These are phyloP conservation scores for Leucophenga maculata DNA, from an alignment of 2,888 invertebrate genomes.

Conservation along the genomic window DNA sequence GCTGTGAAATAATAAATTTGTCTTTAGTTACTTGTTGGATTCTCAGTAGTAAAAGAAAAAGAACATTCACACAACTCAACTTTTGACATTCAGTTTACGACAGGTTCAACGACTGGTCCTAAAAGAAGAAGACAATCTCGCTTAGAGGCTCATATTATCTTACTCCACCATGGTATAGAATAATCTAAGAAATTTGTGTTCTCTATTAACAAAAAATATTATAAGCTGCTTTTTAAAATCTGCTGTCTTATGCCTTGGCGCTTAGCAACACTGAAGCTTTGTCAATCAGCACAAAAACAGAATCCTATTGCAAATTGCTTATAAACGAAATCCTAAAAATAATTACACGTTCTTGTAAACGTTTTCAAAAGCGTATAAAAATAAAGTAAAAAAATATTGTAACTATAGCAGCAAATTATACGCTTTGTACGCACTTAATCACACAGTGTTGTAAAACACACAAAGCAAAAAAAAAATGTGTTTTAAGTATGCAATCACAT, in stretches of 20 bases:
- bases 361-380: background rate
- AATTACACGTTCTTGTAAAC: no score
- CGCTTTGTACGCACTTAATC: slow-evolving; percentile 8
- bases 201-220: background rate
- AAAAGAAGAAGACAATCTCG: no score
- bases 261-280: background rate
- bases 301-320: background rate
- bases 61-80: no score
- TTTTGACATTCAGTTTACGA: no score
- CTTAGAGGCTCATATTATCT: no score
- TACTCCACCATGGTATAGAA: no score
- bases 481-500: slow-evolving; percentile 58
- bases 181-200: no score
- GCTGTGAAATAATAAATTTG: no score
- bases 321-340: background rate
- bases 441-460: background rate
- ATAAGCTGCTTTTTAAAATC: background rate
- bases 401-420: slow-evolving; percentile 1
- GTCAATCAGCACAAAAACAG: background rate
- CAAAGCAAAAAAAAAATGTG: slow-evolving; percentile 43
- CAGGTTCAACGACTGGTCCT: no score
- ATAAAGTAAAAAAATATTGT: background rate
- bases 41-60: no score
- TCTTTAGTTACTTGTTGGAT: no score
- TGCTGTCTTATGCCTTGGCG: no score